Evolutionary conservation across 2,113 vertebrate genomes (phyloP).

Genomic region (Megatriorchis doriae): DNA sequence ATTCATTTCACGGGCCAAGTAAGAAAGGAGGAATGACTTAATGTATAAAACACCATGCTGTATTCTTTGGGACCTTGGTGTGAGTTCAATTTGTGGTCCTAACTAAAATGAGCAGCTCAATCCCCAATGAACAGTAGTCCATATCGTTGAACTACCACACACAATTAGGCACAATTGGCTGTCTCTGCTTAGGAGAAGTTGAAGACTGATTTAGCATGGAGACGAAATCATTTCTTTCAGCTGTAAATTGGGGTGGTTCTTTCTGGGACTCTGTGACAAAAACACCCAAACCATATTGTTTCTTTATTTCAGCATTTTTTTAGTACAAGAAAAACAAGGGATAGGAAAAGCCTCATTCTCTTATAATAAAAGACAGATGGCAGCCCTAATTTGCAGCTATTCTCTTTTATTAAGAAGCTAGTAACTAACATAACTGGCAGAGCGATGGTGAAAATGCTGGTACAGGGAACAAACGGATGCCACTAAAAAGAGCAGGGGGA

Average conservation of each 20-base stretch:
- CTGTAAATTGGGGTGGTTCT: neutral
- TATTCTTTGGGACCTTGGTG: conserved; percentile 52
- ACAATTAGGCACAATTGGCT: conserved; percentile 65
- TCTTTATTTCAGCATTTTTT: conserved; percentile 30
- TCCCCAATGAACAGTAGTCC: conserved; percentile 58
- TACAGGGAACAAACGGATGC: neutral
- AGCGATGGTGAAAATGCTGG: neutral
- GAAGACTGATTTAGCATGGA: conserved; percentile 36
- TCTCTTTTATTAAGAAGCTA: conserved; percentile 50
- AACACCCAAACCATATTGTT: neutral
- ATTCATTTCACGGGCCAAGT: conserved; percentile 62
- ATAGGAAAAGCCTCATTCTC: neutral
- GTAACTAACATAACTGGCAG: neutral
- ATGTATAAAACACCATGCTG: conserved; percentile 43
- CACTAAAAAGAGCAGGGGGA: neutral
- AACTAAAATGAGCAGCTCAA: conserved; percentile 62
- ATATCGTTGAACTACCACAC: conserved; percentile 48
- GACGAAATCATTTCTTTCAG: conserved; percentile 6
- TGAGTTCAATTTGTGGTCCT: conserved; percentile 58
- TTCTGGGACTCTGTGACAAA: neutral
- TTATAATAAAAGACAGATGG: conserved; percentile 45
- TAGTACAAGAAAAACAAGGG: neutral
- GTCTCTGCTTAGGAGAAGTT: conserved; percentile 49
- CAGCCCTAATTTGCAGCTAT: conserved; percentile 13
- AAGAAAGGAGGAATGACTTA: conserved; percentile 50